phyloP scores from a whole-genome alignment of 2,113 vertebrate species.

The Amazona vittata region DNA sequence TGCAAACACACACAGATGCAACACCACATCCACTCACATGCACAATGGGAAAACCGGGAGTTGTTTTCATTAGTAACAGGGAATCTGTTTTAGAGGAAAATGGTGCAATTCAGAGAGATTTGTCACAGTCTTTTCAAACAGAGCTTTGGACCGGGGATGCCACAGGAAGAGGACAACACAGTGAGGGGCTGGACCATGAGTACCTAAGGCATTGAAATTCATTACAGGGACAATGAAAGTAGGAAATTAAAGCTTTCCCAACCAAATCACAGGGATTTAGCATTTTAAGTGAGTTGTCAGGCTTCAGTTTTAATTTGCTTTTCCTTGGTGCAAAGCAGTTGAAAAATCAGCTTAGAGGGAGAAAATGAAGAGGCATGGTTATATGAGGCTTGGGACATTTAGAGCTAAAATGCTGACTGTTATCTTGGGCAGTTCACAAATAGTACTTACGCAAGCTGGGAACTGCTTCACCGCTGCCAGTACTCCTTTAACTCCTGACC shows the following conservation, averaged over 20 bases:
- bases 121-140: background rate
- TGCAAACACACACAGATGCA: background rate
- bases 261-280: background rate
- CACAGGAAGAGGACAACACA: background rate
- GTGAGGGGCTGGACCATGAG: background rate
- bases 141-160: background rate
- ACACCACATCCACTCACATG: background rate
- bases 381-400: background rate
- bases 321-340: background rate
- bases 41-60: background rate
- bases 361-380: background rate
- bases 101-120: background rate
- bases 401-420: background rate
- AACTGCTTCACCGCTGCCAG: conserved; percentile 40
- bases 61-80: background rate
- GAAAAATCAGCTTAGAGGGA: background rate
- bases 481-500: conserved; percentile 34
- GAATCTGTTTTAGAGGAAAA: background rate
- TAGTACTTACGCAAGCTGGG: conserved; percentile 13
- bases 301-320: background rate
- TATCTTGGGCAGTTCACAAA: conserved; percentile 33
- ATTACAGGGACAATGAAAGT: background rate
- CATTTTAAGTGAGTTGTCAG: background rate
- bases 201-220: background rate
- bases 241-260: background rate